These are phyloP conservation scores for Litoditis marina DNA, from an alignment of 2,888 invertebrate species.

Conservation along the genomic window DNA sequence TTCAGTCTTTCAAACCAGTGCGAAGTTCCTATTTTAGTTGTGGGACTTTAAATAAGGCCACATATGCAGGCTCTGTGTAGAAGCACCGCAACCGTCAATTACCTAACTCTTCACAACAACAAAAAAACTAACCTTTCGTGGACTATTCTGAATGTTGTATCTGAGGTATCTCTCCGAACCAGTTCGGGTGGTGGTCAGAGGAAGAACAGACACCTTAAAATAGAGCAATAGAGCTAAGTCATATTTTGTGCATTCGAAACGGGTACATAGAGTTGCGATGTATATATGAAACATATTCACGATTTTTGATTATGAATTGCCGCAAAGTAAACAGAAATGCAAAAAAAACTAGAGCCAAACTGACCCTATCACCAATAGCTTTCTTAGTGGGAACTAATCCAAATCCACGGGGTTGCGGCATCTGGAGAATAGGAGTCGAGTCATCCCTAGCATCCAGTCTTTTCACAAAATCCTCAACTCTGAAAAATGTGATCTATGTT, in stretches of 20 bases:
- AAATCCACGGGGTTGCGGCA: conserved; percentile 26
- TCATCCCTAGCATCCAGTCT: conserved; percentile 68
- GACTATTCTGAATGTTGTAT: conserved; percentile 11
- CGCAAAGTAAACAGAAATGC: not conserved
- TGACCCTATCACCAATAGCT: conserved; percentile 9
- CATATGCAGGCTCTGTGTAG: too few species aligned
- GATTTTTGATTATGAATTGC: too few species aligned
- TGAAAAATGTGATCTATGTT: conserved; percentile 45
- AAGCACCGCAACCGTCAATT: too few species aligned
- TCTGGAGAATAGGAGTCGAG: conserved; percentile 68
- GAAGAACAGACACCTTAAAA: conserved; percentile 11
- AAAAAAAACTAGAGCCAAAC: not conserved
- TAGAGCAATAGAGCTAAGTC: not conserved
- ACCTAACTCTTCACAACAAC: not conserved
- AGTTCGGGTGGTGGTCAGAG: conserved; percentile 2
- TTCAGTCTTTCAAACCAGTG: too few species aligned
- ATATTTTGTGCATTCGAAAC: too few species aligned
- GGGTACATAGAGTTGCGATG: too few species aligned
- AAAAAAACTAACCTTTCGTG: conserved; percentile 11
- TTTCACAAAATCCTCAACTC: conserved; percentile 77
- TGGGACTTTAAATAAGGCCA: too few species aligned
- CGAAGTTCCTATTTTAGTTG: too few species aligned
- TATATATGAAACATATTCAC: too few species aligned
- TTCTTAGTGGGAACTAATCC: conserved; percentile 15
- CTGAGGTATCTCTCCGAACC: conserved; percentile 1